phyloP scores from a whole-genome alignment of 2,113 vertebrate genomes.

The Recurvirostra avosetta region DNA sequence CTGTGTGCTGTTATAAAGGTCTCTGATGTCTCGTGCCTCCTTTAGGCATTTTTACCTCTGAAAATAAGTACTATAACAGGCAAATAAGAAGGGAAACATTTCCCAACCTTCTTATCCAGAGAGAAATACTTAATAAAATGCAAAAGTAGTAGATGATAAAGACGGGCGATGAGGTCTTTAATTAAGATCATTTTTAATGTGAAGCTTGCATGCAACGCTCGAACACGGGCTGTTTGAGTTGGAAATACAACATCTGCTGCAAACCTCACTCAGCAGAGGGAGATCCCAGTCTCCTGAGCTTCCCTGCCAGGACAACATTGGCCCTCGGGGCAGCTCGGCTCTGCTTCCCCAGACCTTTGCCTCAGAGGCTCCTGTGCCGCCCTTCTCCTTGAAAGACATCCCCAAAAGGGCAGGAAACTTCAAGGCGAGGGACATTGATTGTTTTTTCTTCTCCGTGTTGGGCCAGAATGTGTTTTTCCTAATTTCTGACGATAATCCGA shows the following conservation, averaged over 20 bases:
- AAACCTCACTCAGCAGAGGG: neutral
- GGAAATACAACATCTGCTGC: neutral
- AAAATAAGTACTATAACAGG: neutral
- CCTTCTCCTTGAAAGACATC: neutral
- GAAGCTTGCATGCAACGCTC: neutral
- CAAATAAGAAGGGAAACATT: neutral
- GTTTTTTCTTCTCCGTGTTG: neutral
- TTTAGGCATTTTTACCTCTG: neutral
- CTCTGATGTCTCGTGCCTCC: neutral
- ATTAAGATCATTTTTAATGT: neutral
- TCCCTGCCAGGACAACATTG: neutral
- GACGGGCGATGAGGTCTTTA: neutral
- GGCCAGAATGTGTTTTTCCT: neutral
- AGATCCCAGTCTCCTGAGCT: neutral
- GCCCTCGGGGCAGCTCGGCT: neutral
- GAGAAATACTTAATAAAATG: neutral
- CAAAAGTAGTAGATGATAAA: neutral
- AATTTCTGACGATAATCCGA: neutral
- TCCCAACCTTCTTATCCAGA: neutral
- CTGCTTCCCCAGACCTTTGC: neutral
- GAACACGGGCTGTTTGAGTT: neutral
- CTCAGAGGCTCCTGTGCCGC: neutral
- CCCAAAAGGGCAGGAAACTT: neutral
- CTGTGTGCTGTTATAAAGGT: neutral
- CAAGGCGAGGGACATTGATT: neutral